These are phyloP conservation scores for Orthonevra nobilis DNA, from an alignment of 2,888 invertebrate genomes.

Conservation along the genomic window DNA sequence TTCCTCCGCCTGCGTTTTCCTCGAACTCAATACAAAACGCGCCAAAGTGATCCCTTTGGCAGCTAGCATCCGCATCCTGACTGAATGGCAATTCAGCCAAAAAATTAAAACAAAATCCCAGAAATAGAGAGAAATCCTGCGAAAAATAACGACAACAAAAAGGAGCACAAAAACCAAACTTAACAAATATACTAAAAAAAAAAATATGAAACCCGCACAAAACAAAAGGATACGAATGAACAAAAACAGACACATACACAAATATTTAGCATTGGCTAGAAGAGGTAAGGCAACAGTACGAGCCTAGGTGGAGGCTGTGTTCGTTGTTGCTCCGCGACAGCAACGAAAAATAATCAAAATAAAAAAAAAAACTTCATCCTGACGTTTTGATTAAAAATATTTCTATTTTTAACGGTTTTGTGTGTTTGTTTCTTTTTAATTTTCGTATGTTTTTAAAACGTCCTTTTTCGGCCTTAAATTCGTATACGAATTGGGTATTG, in stretches of 20 bases:
- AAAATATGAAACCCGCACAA: slow-evolving; percentile 57
- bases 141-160: slow-evolving; percentile 61
- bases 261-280: background rate
- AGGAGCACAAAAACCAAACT: slow-evolving; percentile 45
- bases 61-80: slow-evolving; percentile 32
- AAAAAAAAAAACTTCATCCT: slow-evolving; percentile 66
- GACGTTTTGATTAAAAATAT: slow-evolving; percentile 71
- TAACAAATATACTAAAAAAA: slow-evolving; percentile 37
- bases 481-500: slow-evolving; percentile 34
- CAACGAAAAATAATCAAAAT: slow-evolving; percentile 67
- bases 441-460: slow-evolving; percentile 26
- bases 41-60: slow-evolving; percentile 58
- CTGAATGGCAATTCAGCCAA: slow-evolving; percentile 66
- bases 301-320: too few species aligned
- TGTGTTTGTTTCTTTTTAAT: slow-evolving; percentile 33
- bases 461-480: slow-evolving; percentile 55
- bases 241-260: slow-evolving; percentile 19
- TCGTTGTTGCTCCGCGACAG: slow-evolving; percentile 48
- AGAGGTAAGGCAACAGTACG: background rate
- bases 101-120: slow-evolving; percentile 46
- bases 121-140: slow-evolving; percentile 62
- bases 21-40: slow-evolving; percentile 1
- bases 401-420: slow-evolving; percentile 63
- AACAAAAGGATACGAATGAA: slow-evolving; percentile 62
- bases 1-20: too few species aligned